phyloP scores from a whole-genome alignment of 2,888 invertebrate species.

The Phania funesta region DNA sequence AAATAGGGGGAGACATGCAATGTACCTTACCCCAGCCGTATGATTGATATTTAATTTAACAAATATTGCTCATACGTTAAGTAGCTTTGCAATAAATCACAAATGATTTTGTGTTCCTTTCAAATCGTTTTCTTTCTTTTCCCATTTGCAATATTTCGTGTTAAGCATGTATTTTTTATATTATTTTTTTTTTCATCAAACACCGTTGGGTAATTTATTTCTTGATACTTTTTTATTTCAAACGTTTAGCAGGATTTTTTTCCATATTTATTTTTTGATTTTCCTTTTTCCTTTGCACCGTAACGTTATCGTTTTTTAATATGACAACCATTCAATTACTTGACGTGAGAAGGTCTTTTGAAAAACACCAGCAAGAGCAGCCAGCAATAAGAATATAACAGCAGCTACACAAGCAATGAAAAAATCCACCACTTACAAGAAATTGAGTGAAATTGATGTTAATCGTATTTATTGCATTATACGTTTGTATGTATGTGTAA shows the following conservation, averaged over 20 bases:
- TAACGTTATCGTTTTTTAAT: constrained; percentile 58
- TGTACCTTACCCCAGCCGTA: not conserved
- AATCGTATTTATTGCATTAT: constrained; percentile 66
- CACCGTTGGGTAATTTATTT: constrained; percentile 42
- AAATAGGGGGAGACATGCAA: no score
- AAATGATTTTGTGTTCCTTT: not conserved
- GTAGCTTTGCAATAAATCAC: not conserved
- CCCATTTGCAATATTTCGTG: not conserved
- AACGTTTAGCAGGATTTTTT: constrained; percentile 4
- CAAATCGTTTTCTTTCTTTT: not conserved
- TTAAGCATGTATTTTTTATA: constrained; percentile 16
- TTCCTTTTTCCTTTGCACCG: not conserved
- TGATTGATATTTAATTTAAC: constrained; percentile 26
- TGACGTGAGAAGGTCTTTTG: constrained; percentile 57
- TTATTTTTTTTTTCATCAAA: constrained; percentile 35
- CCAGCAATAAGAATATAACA: constrained; percentile 10
- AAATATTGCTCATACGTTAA: constrained; percentile 12
- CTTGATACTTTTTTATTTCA: not conserved
- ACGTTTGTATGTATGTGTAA: constrained; percentile 22
- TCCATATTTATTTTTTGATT: not conserved
- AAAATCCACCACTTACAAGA: constrained; percentile 47
- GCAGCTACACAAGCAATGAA: constrained; percentile 26
- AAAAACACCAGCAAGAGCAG: constrained; percentile 21
- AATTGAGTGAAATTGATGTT: constrained; percentile 67
- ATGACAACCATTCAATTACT: constrained; percentile 67